Evolutionary conservation across 1,140 invertebrate species (phyloP).

Genomic region (Trissolcus basalis): DNA sequence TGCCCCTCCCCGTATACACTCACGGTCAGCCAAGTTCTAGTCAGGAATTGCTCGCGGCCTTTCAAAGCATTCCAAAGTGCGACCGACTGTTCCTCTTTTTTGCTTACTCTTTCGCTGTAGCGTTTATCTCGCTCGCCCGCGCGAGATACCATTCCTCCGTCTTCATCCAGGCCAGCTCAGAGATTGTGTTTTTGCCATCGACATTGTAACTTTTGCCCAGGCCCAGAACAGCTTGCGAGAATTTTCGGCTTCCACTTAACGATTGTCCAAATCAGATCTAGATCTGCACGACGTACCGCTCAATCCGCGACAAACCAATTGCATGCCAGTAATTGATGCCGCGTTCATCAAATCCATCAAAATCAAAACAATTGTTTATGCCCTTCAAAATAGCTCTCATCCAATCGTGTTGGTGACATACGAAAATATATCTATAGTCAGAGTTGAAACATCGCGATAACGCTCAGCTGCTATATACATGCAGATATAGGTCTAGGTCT

Average conservation of each 20-base stretch:
- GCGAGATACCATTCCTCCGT: conserved; percentile 44
- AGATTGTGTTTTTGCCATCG: conserved; percentile 51
- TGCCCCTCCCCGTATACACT: conserved; percentile 50
- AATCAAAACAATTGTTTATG: too few relatives aligned
- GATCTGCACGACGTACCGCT: conserved; percentile 35
- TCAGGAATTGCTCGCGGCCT: conserved; percentile 70
- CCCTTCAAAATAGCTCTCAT: too few relatives aligned
- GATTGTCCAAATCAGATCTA: conserved; percentile 44
- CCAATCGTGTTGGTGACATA: too few relatives aligned
- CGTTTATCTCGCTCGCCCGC: conserved; percentile 55
- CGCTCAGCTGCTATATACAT: conserved; percentile 32
- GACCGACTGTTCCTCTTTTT: conserved; percentile 70
- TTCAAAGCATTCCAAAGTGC: conserved; percentile 77
- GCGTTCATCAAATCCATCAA: too few relatives aligned
- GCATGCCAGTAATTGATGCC: too few relatives aligned
- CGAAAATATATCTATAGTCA: too few relatives aligned
- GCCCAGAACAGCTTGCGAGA: conserved; percentile 46
- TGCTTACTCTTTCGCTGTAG: conserved; percentile 51
- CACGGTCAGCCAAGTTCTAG: conserved; percentile 63
- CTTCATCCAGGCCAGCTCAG: conserved; percentile 55
- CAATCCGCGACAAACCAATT: conserved; percentile 41
- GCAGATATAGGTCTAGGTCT: conserved; percentile 48
- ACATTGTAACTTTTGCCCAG: conserved; percentile 49
- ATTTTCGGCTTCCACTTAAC: conserved; percentile 52
- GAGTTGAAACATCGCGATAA: conserved; percentile 52